Base-by-base conservation (phyloP, 92 coral and sea anemone species). In the Palythoa heliodiscus region DNA sequence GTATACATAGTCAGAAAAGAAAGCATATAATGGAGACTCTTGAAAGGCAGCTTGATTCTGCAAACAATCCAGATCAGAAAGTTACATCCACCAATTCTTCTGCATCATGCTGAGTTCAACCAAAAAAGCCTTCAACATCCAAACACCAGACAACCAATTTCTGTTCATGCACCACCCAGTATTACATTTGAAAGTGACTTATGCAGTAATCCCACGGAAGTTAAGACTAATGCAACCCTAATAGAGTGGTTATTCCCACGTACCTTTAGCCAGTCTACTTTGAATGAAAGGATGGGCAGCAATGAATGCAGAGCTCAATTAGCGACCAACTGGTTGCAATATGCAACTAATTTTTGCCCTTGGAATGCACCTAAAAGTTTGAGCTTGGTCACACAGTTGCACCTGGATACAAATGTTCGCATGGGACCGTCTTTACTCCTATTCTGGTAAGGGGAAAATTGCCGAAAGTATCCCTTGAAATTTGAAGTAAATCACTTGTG, bases 281-380 rank as follows among this genome's bases (percentile, higher is more conserved):
- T 91, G 20, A 77, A 80, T 16, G 90, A 79, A 25, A 71, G 90
- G 39, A 58, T 9, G 4, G 93, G 93, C 16, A 91, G 93, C 24
- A 87, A 91, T 70, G 93, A n/a, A n/a, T n/a, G n/a, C n/a, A n/a
- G n/a, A n/a, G n/a, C n/a, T n/a, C n/a, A n/a, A n/a, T n/a, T n/a
- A n/a, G n/a, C n/a, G n/a, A n/a, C n/a, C n/a, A n/a, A n/a, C n/a
- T n/a, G n/a, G n/a, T n/a, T n/a, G n/a, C n/a, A n/a, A n/a, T n/a
- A n/a, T n/a, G n/a, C n/a, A n/a, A n/a, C n/a, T n/a, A n/a, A n/a
- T n/a, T n/a, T n/a, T n/a, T n/a, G n/a, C n/a, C n/a, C n/a, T n/a
- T n/a, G n/a, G n/a, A n/a, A n/a, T n/a, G n/a, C n/a, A n/a, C n/a
- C n/a, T n/a, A n/a, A n/a, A n/a, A n/a, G n/a, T n/a, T n/a, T n/a